Evolutionary conservation across 2,888 invertebrate species (phyloP).

Genomic region (Cheilosia urbana): DNA sequence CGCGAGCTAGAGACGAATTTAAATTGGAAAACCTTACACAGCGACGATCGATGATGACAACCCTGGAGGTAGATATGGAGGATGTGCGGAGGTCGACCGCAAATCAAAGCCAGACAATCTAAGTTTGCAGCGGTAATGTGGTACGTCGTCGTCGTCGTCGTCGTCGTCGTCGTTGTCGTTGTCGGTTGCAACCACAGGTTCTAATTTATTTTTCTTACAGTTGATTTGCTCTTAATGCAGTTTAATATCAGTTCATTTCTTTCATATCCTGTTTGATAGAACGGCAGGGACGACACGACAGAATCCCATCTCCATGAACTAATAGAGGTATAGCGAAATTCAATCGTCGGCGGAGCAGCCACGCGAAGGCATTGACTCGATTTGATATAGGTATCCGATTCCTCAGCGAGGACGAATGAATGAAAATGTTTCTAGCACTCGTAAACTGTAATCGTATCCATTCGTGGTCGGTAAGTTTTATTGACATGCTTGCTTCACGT

Average conservation of each 20-base stretch:
- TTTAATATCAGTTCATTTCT: constrained; percentile 74
- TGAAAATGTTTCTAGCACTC: constrained; percentile 16
- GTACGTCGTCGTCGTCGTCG: constrained; percentile 8
- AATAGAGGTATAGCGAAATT: constrained; percentile 48
- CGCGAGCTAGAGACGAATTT: constrained; percentile 30
- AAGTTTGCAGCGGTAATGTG: constrained; percentile 37
- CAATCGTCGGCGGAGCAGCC: constrained; percentile 14
- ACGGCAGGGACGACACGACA: constrained; percentile 44
- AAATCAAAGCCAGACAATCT: constrained; percentile 66
- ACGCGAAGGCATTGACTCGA: constrained; percentile 46
- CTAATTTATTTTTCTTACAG: constrained; percentile 73
- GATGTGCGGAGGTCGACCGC: constrained; percentile 20
- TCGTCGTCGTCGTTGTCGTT: constrained; percentile 2
- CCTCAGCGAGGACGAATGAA: constrained; percentile 19
- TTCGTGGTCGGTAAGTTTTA: constrained; percentile 52
- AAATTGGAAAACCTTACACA: constrained; percentile 56
- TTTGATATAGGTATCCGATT: constrained; percentile 13
- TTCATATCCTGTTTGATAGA: constrained; percentile 56
- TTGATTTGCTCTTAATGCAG: constrained; percentile 73
- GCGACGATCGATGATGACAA: background rate
- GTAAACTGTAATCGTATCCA: constrained; percentile 21
- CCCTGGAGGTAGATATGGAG: background rate
- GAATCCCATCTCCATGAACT: constrained; percentile 41
- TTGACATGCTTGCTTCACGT: constrained; percentile 36
- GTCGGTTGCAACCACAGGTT: constrained; percentile 55